phyloP scores from a whole-genome alignment of 64 coral and sea anemone genomes.

The Orbicella faveolata region DNA sequence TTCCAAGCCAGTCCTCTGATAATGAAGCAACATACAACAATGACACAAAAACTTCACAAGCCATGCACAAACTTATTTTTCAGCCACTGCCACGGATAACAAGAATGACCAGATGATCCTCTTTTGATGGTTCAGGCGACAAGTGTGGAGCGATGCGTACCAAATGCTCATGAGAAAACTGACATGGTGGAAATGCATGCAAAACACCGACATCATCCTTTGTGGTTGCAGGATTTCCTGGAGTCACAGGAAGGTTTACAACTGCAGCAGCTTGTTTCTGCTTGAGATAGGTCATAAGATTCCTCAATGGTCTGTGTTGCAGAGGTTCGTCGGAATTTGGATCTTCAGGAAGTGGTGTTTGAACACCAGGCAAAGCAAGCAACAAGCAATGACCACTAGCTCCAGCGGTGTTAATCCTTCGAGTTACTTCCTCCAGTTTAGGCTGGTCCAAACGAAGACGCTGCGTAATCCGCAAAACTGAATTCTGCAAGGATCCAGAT shows the following conservation, averaged over 20 bases:
- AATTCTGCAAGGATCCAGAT: slow-evolving; percentile 62
- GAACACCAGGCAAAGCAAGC: slow-evolving; percentile 85
- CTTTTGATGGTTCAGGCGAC: slow-evolving; percentile 94
- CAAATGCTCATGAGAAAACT: slow-evolving; percentile 99
- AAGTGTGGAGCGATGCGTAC: slow-evolving; percentile 98
- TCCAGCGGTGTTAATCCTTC: slow-evolving; percentile 89
- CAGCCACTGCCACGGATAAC: slow-evolving; percentile 87
- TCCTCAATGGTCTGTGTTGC: slow-evolving; percentile 92
- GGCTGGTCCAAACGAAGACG: slow-evolving; percentile 97
- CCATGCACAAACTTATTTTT: slow-evolving; percentile 14
- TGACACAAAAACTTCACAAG: not conserved
- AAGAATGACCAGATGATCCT: slow-evolving; percentile 99
- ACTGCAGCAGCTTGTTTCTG: slow-evolving; percentile 99
- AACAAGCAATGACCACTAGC: slow-evolving; percentile 92
- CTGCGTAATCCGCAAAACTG: slow-evolving; percentile 88
- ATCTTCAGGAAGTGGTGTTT: slow-evolving; percentile 73
- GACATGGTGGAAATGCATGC: slow-evolving; percentile 99
- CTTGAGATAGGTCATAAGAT: slow-evolving; percentile 96
- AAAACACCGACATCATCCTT: slow-evolving; percentile 97
- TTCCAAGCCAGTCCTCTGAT: not conserved
- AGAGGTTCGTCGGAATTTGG: slow-evolving; percentile 76
- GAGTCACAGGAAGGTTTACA: slow-evolving; percentile 86
- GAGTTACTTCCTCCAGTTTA: slow-evolving; percentile 97
- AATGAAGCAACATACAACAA: slow-evolving; percentile 29
- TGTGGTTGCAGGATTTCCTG: slow-evolving; percentile 67